Base-by-base conservation (phyloP, 2,113 vertebrate genomes). In the Synodontis membranacea region DNA sequence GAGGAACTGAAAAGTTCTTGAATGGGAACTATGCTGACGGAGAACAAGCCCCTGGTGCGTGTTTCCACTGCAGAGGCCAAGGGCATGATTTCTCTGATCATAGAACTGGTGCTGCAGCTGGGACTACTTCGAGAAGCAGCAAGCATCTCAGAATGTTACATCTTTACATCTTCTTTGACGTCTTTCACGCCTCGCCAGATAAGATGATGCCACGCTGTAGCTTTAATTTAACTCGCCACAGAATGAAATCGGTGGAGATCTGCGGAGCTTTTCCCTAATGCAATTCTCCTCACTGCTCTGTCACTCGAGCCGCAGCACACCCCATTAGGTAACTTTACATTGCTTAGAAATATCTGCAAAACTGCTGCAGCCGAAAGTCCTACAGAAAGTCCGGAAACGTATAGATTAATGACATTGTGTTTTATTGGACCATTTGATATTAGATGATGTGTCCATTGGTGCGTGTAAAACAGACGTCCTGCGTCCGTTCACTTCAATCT, bases 291-390 rank as follows among this genome's bases (percentile, higher is more conserved):
- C 37, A 31, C 52, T 79, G 46, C 56, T 75, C 56, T 54, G 80
- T 56, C 44, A 50, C 48, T 74, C 58, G 79, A 64, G 80, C 60
- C 14, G 21, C 46, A 80, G 83, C 86, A 85, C 72, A 79, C 79
- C 48, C 83, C 86, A 87, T 89, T 87, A 89, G 68, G 83, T 52
- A 80, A 68, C 80, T 48, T 78, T 62, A 79, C 54, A 87, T 74
- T 46, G 9, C 76, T 85, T 74, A 28, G 21, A 83, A 79, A 80
- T 70, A 85, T 87, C 80, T 80, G 48, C 64, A 52, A 23, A 84
- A 54, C 28, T 1, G 44, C 84, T 5, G 21, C 79, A 37, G 39
- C 19, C 52, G 37, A 31, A 52, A 50, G 80, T 58, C 76, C 42
- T 74, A 78, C 80, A n/a, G 62, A 52, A 83, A 42, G 31, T 50